Percentiles rank a stretch among this genome's conserved stretches.
Conservation (phyloP, 2,113 vertebrate species). For the Cnemophilus loriae region DNA sequence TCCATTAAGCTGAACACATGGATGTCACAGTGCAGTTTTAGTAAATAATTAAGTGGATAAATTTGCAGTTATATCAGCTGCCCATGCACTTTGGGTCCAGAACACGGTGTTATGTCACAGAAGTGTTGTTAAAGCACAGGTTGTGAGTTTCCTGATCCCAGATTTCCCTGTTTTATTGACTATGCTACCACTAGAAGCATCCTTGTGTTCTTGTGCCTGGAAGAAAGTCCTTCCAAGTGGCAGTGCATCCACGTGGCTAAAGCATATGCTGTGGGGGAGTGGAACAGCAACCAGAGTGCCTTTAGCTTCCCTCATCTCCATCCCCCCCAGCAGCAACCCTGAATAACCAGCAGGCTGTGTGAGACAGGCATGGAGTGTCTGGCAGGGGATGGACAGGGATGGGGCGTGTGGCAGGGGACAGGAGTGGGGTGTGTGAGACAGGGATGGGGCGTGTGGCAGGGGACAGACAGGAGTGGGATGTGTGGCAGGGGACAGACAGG, state of each 20-base stretch:
- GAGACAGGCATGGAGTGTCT: neutral
- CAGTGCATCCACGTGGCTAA: neutral
- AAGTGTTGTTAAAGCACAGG: neutral
- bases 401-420: neutral
- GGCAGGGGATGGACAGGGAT: neutral
- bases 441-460: neutral
- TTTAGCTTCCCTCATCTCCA: neutral
- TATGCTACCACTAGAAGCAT: neutral
- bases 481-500: neutral
- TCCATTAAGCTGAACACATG: neutral
- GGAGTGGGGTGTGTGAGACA: neutral
- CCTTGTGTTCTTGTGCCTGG: neutral
- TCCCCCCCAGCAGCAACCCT: neutral
- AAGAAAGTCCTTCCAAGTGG: neutral
- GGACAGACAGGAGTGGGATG: neutral
- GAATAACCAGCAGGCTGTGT: accelerated
- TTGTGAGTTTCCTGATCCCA: neutral
- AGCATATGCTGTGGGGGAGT: neutral
- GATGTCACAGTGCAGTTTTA: neutral
- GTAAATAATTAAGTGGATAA: neutral
- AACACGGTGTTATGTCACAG: neutral
- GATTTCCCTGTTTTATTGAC: neutral
- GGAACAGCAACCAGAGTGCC: neutral
- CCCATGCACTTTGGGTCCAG: neutral
- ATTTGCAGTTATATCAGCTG: neutral